Conservation (phyloP, 2,113 vertebrate species). For the Crocuta crocuta region DNA sequence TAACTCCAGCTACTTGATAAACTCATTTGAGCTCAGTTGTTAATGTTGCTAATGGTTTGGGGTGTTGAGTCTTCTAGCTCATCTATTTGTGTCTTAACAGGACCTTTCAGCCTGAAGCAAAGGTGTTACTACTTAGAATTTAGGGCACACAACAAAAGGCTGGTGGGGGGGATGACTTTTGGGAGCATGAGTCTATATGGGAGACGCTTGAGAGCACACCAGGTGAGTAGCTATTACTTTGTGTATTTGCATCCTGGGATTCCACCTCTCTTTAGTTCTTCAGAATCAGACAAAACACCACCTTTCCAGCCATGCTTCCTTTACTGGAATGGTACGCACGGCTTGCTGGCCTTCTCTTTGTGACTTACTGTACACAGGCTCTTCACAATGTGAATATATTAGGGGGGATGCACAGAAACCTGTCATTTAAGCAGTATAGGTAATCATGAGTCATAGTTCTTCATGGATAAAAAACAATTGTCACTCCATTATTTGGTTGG, state of each 20-base stretch:
- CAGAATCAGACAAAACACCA: not conserved
- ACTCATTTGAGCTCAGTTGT: not conserved
- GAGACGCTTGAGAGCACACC: not conserved
- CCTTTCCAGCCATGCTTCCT: not conserved
- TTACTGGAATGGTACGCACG: accelerated
- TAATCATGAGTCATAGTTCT: not conserved
- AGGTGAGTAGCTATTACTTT: not conserved
- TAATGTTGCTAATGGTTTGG: constrained; percentile 16
- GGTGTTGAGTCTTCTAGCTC: constrained; percentile 7
- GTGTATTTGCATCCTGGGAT: not conserved
- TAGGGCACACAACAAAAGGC: not conserved
- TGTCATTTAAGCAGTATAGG: not conserved
- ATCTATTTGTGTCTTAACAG: constrained; percentile 55
- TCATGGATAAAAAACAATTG: not conserved
- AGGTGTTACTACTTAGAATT: constrained; percentile 42
- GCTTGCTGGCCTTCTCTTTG: not conserved
- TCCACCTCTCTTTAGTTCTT: not conserved
- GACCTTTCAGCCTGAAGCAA: constrained; percentile 19
- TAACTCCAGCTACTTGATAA: not conserved
- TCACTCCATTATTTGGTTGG: not conserved
- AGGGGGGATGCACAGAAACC: not conserved
- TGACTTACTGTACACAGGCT: not conserved
- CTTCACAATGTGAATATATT: not conserved
- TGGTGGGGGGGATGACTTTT: not conserved
- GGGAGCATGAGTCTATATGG: not conserved